phyloP scores from a whole-genome alignment of 2,797 vertebrate genomes.

The Natrix natrix region DNA sequence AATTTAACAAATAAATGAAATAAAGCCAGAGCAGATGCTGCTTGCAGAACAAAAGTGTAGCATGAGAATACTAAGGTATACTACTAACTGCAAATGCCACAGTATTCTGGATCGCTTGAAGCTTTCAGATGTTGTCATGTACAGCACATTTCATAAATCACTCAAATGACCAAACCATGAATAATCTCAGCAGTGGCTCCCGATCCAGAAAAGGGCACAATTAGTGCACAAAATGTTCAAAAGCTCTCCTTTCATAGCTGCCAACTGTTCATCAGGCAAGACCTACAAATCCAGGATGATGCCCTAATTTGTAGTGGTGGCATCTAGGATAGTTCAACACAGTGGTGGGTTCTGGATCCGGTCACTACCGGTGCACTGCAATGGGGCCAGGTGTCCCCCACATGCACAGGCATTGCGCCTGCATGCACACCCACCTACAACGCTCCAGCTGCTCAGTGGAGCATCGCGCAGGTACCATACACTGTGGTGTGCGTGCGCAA shows the following conservation, averaged over 20 bases:
- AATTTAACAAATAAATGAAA: not conserved
- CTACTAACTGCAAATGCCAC: not conserved
- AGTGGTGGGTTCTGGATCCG: no score
- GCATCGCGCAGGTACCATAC: no score
- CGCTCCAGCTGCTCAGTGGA: no score
- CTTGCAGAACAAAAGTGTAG: not conserved
- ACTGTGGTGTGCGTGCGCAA: no score
- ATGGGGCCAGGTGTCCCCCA: no score
- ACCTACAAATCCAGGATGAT: not conserved
- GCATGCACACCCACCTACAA: no score
- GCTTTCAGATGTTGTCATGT: not conserved
- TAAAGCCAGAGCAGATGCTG: not conserved
- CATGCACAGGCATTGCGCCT: no score
- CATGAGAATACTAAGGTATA: not conserved
- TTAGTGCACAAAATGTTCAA: not conserved
- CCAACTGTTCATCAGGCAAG: not conserved
- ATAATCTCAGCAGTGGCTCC: not conserved
- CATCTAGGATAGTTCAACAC: not conserved
- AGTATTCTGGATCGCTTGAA: not conserved
- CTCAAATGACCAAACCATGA: not conserved
- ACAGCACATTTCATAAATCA: not conserved
- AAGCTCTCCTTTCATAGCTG: not conserved
- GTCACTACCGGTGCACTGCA: no score
- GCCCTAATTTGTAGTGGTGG: not conserved
- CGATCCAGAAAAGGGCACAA: not conserved